A percentile compares a stretch with the other conserved stretches of the same genome.
Evolutionary conservation across 2,888 invertebrate species (phyloP).

Genomic region (Lypha dubia): DNA sequence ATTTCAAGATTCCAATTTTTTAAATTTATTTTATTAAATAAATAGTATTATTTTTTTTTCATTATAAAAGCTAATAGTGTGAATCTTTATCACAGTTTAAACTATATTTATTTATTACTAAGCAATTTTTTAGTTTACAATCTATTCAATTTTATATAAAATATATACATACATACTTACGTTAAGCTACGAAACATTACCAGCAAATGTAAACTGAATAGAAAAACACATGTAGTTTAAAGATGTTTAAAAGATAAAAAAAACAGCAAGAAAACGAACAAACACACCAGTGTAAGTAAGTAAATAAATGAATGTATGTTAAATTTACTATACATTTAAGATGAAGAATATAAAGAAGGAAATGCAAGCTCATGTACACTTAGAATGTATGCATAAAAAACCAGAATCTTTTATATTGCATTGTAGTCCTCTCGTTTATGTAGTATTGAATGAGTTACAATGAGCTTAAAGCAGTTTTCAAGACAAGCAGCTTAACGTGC

Average conservation of each 20-base stretch:
- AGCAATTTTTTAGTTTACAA: slow-evolving; percentile 30
- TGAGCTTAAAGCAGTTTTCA: slow-evolving; percentile 68
- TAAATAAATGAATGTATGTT: slow-evolving; percentile 18
- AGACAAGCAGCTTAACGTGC: slow-evolving; percentile 71
- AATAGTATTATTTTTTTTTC: background rate
- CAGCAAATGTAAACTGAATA: slow-evolving; percentile 35
- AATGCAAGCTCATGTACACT: slow-evolving; percentile 68
- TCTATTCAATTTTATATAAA: slow-evolving; percentile 25
- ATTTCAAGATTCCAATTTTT: background rate
- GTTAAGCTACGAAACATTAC: slow-evolving; percentile 18
- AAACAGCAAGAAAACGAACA: slow-evolving; percentile 43
- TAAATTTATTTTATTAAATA: slow-evolving; percentile 2
- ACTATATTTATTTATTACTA: slow-evolving; percentile 15
- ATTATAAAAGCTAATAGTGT: slow-evolving; percentile 2
- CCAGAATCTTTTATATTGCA: slow-evolving; percentile 23
- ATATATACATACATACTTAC: background rate
- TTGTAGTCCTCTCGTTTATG: slow-evolving; percentile 39
- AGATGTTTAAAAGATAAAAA: slow-evolving; percentile 61
- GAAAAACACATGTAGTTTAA: slow-evolving; percentile 12
- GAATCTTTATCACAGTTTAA: slow-evolving; percentile 10
- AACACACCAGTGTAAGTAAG: background rate
- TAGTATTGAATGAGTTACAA: slow-evolving; percentile 67
- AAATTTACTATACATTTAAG: slow-evolving; percentile 57
- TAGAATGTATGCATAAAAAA: slow-evolving; percentile 8
- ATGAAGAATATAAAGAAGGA: slow-evolving; percentile 36